phyloP scores from a whole-genome alignment of 2,797 vertebrate species.

The Linurgus olivaceus region DNA sequence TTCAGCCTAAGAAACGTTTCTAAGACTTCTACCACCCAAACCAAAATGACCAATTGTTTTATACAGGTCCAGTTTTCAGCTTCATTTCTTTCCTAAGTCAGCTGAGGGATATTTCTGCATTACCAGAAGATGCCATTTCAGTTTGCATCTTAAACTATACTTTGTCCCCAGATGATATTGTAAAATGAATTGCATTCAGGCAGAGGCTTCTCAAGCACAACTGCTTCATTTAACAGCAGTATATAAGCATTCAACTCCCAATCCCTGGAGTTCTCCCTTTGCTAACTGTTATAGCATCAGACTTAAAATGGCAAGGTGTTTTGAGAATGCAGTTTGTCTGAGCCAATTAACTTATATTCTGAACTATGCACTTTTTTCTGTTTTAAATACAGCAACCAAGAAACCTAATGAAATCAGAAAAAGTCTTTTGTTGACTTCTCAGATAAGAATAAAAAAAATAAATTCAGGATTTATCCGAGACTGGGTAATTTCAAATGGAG shows the following conservation, averaged over 20 bases:
- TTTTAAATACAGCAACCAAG: background rate
- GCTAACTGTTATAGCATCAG: background rate
- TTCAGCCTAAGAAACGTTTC: background rate
- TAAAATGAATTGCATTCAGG: slow-evolving; percentile 40
- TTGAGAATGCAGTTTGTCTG: slow-evolving; percentile 10
- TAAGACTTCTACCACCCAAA: background rate
- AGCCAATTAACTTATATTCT: background rate
- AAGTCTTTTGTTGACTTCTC: background rate
- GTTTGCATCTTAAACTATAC: slow-evolving; percentile 43
- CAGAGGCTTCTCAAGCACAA: slow-evolving; percentile 45
- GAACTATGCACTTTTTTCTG: background rate
- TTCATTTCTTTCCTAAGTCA: slow-evolving; percentile 46
- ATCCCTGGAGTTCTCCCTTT: slow-evolving; percentile 12
- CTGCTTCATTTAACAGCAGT: slow-evolving; percentile 49
- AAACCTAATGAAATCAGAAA: background rate
- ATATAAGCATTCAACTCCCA: slow-evolving; percentile 21
- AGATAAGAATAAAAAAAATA: background rate
- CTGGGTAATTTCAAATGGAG: background rate
- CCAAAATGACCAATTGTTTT: slow-evolving; percentile 7
- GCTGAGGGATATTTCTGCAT: slow-evolving; percentile 13
- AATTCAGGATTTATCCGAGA: background rate
- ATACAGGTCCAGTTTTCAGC: slow-evolving; percentile 28
- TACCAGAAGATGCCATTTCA: slow-evolving; percentile 36
- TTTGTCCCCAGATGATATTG: slow-evolving; percentile 33
- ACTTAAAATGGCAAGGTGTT: background rate